These are phyloP conservation scores for Euplexia lucipara DNA, from an alignment of 2,888 invertebrate genomes.

Conservation along the genomic window DNA sequence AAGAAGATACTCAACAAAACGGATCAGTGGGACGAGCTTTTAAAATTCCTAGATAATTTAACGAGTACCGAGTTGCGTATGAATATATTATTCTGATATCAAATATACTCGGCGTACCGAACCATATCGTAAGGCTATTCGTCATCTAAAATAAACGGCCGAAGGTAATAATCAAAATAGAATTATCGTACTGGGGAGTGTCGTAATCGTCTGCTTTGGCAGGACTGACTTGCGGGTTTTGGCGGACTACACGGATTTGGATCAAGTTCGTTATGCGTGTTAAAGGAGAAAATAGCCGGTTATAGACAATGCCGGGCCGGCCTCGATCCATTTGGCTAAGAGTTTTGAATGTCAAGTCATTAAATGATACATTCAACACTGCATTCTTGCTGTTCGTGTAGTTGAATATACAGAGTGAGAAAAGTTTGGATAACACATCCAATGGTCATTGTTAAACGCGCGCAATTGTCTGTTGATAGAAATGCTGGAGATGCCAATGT, in stretches of 20 bases:
- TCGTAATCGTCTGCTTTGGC: conserved; percentile 87
- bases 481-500: conserved; percentile 47
- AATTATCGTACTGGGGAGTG: conserved; percentile 85
- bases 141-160: conserved; percentile 89
- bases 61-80: conserved; percentile 74
- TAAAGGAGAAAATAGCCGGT: conserved; percentile 59
- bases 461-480: conserved; percentile 43
- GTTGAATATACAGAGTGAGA: conserved; percentile 11
- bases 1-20: conserved; percentile 56
- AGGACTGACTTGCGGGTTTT: conserved; percentile 76
- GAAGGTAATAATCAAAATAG: conserved; percentile 91
- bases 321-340: conserved; percentile 60
- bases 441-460: conserved; percentile 35
- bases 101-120: conserved; percentile 69
- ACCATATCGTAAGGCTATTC: conserved; percentile 83
- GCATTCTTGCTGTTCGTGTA: neutral
- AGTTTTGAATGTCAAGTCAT: conserved; percentile 53
- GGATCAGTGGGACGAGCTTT: conserved; percentile 82
- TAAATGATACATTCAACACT: conserved; percentile 14
- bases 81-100: conserved; percentile 70
- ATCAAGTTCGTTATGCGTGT: conserved; percentile 65
- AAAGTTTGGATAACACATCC: conserved; percentile 40
- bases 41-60: conserved; percentile 89
- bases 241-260: conserved; percentile 78
- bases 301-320: conserved; percentile 58